A percentile compares a stretch with the other conserved stretches of the same genome.
These are phyloP conservation scores for Eurypyga helias DNA, from an alignment of 2,113 vertebrate genomes.

Conservation along the genomic window DNA sequence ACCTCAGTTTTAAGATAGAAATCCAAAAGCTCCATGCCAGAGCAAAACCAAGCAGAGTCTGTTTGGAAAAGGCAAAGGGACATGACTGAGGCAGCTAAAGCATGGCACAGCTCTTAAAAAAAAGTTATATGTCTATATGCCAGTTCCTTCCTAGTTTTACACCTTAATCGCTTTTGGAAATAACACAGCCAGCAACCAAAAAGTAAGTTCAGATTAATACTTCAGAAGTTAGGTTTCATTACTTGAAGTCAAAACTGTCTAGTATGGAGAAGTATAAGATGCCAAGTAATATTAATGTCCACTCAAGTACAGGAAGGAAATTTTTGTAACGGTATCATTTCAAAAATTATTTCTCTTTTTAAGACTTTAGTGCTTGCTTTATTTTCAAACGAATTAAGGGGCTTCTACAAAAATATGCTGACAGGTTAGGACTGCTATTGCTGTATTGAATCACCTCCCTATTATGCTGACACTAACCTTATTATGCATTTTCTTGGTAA, in stretches of 20 bases:
- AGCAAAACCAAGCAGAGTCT: background rate
- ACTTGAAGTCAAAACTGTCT: background rate
- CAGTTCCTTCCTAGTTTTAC: background rate
- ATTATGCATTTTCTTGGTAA: background rate
- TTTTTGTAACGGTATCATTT: background rate
- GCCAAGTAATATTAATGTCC: background rate
- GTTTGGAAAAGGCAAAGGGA: background rate
- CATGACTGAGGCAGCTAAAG: background rate
- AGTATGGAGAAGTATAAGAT: background rate
- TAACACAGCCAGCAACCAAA: background rate
- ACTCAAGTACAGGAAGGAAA: background rate
- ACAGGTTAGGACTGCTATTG: background rate
- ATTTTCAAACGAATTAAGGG: background rate
- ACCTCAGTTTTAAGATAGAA: background rate
- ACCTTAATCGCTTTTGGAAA: background rate
- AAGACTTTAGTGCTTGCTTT: background rate
- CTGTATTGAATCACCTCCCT: background rate
- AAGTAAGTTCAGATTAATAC: background rate
- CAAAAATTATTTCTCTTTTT: background rate
- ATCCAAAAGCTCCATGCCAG: background rate
- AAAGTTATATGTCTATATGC: background rate
- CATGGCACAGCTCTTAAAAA: background rate
- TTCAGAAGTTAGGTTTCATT: background rate
- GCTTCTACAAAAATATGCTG: background rate
- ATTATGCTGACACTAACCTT: background rate